Evolutionary conservation across 1,140 invertebrate species (phyloP).

Genomic region (Hypsibius dujardini): DNA sequence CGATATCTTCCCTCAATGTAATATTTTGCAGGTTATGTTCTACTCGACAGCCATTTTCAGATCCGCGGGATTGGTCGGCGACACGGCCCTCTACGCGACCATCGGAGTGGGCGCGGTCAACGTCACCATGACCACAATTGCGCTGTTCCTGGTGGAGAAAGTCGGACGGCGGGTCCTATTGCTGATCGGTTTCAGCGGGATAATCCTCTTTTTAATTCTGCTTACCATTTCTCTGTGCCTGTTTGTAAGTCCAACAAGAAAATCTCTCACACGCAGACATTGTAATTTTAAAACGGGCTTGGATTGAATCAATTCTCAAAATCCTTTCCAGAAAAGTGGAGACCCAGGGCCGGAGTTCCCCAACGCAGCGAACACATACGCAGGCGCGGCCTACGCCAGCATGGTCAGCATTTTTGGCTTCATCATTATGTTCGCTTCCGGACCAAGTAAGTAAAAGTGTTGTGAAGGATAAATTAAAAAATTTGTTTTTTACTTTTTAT

Average conservation of each 20-base stretch:
- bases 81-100: conserved; percentile 53
- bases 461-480: too few species aligned
- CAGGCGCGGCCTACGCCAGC: conserved; percentile 57
- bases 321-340: too few species aligned
- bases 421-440: conserved; percentile 74
- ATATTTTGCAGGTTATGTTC: conserved; percentile 83
- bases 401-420: conserved; percentile 59
- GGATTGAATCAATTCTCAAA: too few species aligned
- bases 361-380: not conserved
- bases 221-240: too few species aligned
- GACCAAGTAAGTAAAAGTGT: conserved; percentile 51
- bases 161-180: conserved; percentile 61
- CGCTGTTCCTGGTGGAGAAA: conserved; percentile 59
- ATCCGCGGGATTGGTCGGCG: conserved; percentile 43
- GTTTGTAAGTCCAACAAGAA: too few species aligned
- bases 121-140: conserved; percentile 66
- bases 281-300: too few species aligned
- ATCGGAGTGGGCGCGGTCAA: conserved; percentile 70
- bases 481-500: too few species aligned
- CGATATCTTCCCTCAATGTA: too few species aligned
- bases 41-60: conserved; percentile 65
- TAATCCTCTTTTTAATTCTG: too few species aligned
- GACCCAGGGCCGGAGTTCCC: too few species aligned
- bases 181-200: conserved; percentile 40
- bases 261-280: too few species aligned